These are phyloP conservation scores for Papilio helenus DNA, from an alignment of 1,140 invertebrate genomes.

Conservation along the genomic window DNA sequence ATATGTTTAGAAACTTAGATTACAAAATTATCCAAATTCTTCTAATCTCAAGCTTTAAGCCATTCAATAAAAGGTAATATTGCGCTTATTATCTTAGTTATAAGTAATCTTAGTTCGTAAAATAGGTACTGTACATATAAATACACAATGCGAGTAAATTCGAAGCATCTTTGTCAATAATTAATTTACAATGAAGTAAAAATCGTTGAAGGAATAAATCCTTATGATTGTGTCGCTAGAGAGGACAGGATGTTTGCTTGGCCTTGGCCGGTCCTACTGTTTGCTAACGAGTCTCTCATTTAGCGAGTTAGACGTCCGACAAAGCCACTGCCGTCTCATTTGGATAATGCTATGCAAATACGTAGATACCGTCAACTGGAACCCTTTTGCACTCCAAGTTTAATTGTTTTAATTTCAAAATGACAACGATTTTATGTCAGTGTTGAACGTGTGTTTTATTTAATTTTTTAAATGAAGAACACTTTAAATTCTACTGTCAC, in stretches of 20 bases:
- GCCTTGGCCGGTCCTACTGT: slow-evolving; percentile 55
- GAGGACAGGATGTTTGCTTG: slow-evolving; percentile 49
- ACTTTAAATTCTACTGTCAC: no score
- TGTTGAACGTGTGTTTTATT: background rate
- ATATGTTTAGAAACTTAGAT: no score
- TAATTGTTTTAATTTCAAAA: slow-evolving; percentile 47
- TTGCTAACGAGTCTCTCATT: slow-evolving; percentile 70
- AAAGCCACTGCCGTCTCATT: slow-evolving; percentile 65
- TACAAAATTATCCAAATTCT: no score
- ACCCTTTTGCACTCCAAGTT: slow-evolving; percentile 38
- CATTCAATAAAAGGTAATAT: no score
- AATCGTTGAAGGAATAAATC: slow-evolving; percentile 12
- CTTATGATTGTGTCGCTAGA: background rate
- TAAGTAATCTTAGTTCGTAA: background rate
- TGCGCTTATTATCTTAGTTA: no score
- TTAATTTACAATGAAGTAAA: background rate
- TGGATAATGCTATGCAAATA: slow-evolving; percentile 74
- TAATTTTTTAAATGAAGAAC: background rate
- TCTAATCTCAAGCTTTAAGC: no score
- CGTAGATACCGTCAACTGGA: slow-evolving; percentile 49
- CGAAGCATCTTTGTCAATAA: background rate
- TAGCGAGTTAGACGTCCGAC: slow-evolving; percentile 68
- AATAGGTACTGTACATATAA: background rate
- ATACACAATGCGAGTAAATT: background rate
- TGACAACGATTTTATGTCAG: background rate